Base-by-base conservation (phyloP, 2,797 vertebrate genomes). In the Menidia menidia region DNA sequence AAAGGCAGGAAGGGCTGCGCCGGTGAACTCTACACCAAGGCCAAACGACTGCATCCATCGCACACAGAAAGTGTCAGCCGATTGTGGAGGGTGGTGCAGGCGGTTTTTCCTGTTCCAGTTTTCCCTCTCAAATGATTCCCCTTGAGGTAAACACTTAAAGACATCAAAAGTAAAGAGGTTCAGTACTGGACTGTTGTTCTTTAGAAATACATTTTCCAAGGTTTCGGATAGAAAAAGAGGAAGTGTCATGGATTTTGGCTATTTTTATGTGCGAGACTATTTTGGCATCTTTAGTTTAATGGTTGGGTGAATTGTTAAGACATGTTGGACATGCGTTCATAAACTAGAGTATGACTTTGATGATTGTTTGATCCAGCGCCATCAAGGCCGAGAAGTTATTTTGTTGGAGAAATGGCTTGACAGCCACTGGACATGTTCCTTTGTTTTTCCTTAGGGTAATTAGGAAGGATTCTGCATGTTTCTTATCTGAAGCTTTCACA, bases 1-100 rank as follows among this genome's bases (percentile, higher is more conserved):
- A 94, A 94, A 92, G 83, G 77, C 89, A 94, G 92, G 92, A 94
- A 91, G 90, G 90, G 85, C 84, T 79, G 85, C 76, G 76, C 68
- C 32, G 5, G 33, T 84, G 82, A 88, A 85, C 80, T 82, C 57
- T 79, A 45, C 63, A 70, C 73, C 65, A 59, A 30, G 55, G 69
- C 71, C 63, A 70, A 72, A 63, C 57, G 66, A 31, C 48, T 60
- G 59, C 74, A 75, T 78, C 76, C 73, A 77, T 78, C 50, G 52
- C 58, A 65, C 55, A 65, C 67, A 68, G 45, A 5, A 58, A 57
- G 70, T 73, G 73, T 84, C 67, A 44, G 59, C 30, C 31, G 39
- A 35, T 51, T 60, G 41, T 64, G 70, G 79, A 68, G 68, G 66
- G 48, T 72, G 61, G 61, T 42, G 13, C 48, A 53, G 64, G 64